A percentile compares a stretch with the other conserved stretches of the same genome.
Evolutionary conservation across 2,888 invertebrate species (phyloP).

Genomic region (Drosophila flavopinicola): DNA sequence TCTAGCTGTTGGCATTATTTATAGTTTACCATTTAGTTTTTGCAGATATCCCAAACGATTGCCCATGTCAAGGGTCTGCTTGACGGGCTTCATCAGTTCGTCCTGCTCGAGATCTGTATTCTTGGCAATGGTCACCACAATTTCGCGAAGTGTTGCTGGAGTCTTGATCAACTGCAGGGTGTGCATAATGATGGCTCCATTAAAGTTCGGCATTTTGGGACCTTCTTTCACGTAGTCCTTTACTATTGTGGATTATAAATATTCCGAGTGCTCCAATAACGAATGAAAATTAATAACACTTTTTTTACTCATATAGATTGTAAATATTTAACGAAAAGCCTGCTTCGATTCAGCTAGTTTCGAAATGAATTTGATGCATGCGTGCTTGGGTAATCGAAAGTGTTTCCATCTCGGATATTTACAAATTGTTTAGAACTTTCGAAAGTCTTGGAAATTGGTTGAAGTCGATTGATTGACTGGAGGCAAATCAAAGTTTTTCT

Average conservation of each 20-base stretch:
- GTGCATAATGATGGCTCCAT: constrained; percentile 68
- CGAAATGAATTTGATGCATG: no score
- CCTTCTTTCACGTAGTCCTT: not conserved
- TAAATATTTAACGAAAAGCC: not conserved
- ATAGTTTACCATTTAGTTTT: constrained; percentile 53
- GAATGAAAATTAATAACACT: constrained; percentile 17
- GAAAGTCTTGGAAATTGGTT: no score
- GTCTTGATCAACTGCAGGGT: constrained; percentile 53
- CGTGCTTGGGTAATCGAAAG: no score
- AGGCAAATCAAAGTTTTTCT: no score
- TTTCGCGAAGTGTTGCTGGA: constrained; percentile 62
- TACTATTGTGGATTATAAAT: constrained; percentile 2
- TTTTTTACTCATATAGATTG: not conserved
- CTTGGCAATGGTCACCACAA: constrained; percentile 51
- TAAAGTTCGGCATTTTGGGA: constrained; percentile 57
- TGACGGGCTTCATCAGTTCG: constrained; percentile 54
- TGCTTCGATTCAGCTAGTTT: constrained; percentile 3
- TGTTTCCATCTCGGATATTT: no score
- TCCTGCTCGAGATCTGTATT: constrained; percentile 51
- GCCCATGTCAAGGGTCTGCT: constrained; percentile 61
- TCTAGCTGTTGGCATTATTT: not conserved
- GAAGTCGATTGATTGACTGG: no score
- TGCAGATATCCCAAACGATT: constrained; percentile 54
- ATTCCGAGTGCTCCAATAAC: constrained; percentile 20
- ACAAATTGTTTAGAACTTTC: no score